Evolutionary conservation across 2,888 invertebrate genomes (phyloP), one percentile per base, ranked within the genome.

Genomic region (Liopterus haemorrhoidalis): DNA sequence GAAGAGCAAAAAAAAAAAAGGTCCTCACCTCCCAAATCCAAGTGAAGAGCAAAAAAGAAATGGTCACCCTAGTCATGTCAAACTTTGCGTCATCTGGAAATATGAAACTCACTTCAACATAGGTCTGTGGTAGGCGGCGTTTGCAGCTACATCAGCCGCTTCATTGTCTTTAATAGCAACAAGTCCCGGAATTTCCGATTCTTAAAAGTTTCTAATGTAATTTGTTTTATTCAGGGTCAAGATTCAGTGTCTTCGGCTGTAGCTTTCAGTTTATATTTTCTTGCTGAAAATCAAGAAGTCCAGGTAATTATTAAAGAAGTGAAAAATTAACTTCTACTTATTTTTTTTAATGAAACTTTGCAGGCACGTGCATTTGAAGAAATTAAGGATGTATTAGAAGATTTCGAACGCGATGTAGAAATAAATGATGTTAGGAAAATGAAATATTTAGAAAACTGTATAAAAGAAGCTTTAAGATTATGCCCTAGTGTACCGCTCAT

Each of bases 401-500:
- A 67, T 66, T 54, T 59, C 57, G 14, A 72, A 64, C 69, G 74
- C 4, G 60, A 71, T 0, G 71, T 73, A 1, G 72, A 69, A 3
- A 70, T 76, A 63, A 72, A 74, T 28, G 76, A 78, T 51, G 62
- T 83, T n/a, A 63, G 75, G 48, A 71, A 74, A 42, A 76, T 83
- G 76, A 71, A 73, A 44, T 83, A 82, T 56, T 67, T 83, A 49
- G 83, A 83, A 52, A 75, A 76, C 53, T 82, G 81, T 53, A 78
- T 84, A 35, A 83, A 83, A 59, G 83, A 83, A 59, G 71, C 80
- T 0, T 57, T 83, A 38, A 65, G 82, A 35, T 60, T 83, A 6
- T 80, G 76, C 52, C 83, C 84, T 1, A 81, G 81, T 52, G 81
- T 83, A 3, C 79, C 78, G 19, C 73, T 81, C 54, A 74, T 84